Base-by-base conservation (phyloP, 2,888 invertebrate species). In the Lasioglossum leucozonium region DNA sequence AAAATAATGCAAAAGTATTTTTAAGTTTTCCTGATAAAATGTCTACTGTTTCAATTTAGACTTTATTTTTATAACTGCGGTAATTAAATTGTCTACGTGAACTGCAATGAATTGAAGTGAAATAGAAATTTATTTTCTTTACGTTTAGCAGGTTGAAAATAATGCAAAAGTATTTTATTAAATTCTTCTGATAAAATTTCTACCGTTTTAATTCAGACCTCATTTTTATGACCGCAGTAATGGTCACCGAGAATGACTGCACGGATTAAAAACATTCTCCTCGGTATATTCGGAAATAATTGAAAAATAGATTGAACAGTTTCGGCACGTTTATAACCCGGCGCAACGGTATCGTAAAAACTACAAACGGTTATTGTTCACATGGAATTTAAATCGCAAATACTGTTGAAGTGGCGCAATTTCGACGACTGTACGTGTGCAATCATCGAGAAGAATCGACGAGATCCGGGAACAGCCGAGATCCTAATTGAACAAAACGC, bases 401-500 rank as follows among this genome's bases (percentile, higher is more conserved):
- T 58, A 58, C n/a, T 26, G n/a, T 13, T 13, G 26, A 26, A 26
- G 11, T 13, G n/a, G n/a, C 26, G 26, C 26, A 26, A 62, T 62
- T 62, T 6, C 62, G 16, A 2, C 8, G 16, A 26, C 11, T 34
- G 18, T 34, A 18, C 76, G 67, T 37, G 65, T 18, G 18, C 26
- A 30, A 30, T 65, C 30, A 34, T 5, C 62, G 62, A 34, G 26
- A 26, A 58, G 58, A 13, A 65, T 65, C 42, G 65, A 30, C 26
- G 30, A 26, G 11, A 62, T 22, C 51, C 30, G 65, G 26, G 16
- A 11, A 22, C 16, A 37, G 16, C 10, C 30, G 37, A 22, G 62
- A 47, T 65, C 34, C 58, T 72, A 65, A 79, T 72, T 37, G 47
- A 69, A 42, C 73, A 72, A 55, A 65, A 69, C 44, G 37, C 10